Evolutionary conservation across 2,888 invertebrate species (phyloP), one percentile per base, ranked within the genome.

Genomic region (Neoascia interrupta): DNA sequence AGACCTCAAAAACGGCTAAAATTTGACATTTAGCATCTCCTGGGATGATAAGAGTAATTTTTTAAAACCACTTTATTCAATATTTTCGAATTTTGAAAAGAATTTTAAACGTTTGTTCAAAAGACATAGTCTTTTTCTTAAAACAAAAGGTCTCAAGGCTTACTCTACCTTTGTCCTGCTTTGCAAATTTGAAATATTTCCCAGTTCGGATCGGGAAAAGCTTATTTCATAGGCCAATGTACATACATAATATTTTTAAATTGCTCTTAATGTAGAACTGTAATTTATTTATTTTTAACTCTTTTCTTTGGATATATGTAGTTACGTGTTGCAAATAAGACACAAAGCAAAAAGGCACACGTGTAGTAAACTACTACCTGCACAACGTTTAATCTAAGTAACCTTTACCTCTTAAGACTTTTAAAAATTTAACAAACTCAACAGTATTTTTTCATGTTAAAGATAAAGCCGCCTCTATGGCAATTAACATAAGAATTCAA

Each of bases 401-500:
- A n/a, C n/a, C n/a, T n/a, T n/a, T n/a, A n/a, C n/a, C n/a, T n/a
- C n/a, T n/a, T n/a, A n/a, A n/a, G 36, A 41, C 19, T 51, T 39
- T n/a, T 37, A 34, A 56, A 26, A 31, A 41, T n/a, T n/a, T n/a
- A n/a, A n/a, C 10, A 69, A 69, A 75, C 60, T 66, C 39, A 74
- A 69, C 75, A 75, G 75, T 75, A 75, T 75, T 75, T 68, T 74
- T 68, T 53, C 60, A 47, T 45, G 54, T 23, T 53, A 53, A 54
- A 66, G 28, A 49, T 54, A 15, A 61, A n/a, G 15, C 43, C 61
- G 26, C 34, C 21, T 26, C 26, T 41, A 21, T n/a, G n/a, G 56
- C 26, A 49, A 21, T 34, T 21, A 39, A 45, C 36, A 60, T 49
- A 72, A 56, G 34, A 51, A 60, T 13, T 28, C 6, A 37, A 54